These are phyloP conservation scores for Ornithoptera alexandrae DNA, from an alignment of 2,888 invertebrate species.

Conservation along the genomic window DNA sequence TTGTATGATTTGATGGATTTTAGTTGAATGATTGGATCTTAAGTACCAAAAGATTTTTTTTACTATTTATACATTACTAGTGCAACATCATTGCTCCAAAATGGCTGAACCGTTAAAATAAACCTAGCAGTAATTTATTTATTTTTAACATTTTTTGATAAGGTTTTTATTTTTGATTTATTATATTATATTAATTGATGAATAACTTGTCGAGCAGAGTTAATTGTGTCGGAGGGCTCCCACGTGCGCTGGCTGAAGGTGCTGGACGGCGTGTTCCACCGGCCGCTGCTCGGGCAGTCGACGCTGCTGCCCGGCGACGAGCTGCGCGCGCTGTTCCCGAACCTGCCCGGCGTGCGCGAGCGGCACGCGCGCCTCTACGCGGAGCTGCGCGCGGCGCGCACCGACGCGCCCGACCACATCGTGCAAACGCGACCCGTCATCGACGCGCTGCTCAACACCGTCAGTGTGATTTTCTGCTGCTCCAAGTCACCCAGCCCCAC, in stretches of 20 bases:
- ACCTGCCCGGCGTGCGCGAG: conserved; percentile 88
- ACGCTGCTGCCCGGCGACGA: conserved; percentile 86
- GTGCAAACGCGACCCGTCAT: conserved; percentile 63
- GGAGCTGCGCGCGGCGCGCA: conserved; percentile 52
- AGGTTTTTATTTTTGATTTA: too few species aligned
- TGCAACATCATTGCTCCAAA: too few species aligned
- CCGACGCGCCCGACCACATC: conserved; percentile 44
- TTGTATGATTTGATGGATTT: too few species aligned
- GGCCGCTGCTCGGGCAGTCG: conserved; percentile 83
- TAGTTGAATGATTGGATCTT: too few species aligned
- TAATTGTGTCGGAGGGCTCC: conserved; percentile 91
- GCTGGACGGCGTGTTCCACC: conserved; percentile 89
- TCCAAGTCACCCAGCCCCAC: too few species aligned
- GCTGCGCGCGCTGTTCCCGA: conserved; percentile 89
- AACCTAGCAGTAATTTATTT: too few species aligned
- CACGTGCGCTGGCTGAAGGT: conserved; percentile 94
- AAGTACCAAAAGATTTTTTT: too few species aligned
- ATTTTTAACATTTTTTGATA: too few species aligned
- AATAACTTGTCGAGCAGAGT: conserved; percentile 64
- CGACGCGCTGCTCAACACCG: conserved; percentile 65
- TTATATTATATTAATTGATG: too few species aligned
- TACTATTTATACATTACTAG: too few species aligned
- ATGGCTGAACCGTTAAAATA: too few species aligned
- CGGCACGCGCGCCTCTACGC: conserved; percentile 59
- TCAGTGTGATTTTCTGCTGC: conserved; percentile 35